Evolutionary conservation across 2,888 invertebrate genomes (phyloP).

Genomic region (Hirtodrosophila confusa): DNA sequence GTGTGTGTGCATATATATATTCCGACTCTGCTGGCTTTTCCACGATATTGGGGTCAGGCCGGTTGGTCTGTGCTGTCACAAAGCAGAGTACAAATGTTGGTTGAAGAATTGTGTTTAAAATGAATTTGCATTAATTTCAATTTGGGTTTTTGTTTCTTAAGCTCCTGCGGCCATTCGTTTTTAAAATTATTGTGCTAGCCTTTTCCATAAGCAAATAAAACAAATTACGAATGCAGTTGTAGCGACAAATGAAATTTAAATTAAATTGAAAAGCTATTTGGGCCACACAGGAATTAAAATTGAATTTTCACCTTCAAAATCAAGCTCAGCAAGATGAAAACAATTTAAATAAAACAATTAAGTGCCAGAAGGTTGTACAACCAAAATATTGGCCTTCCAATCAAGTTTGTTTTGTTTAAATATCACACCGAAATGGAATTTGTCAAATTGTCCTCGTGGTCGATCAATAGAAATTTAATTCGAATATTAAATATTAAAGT

Average conservation of each 20-base stretch:
- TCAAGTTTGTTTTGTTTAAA: neutral
- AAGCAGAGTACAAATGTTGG: constrained; percentile 58
- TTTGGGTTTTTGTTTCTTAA: constrained; percentile 42
- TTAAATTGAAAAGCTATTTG: constrained; percentile 55
- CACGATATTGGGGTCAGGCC: constrained; percentile 55
- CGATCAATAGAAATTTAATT: neutral
- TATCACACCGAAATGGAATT: constrained; percentile 4
- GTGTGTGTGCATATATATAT: constrained; percentile 15
- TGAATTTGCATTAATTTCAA: constrained; percentile 72
- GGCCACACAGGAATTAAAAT: constrained; percentile 53
- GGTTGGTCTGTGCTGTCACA: constrained; percentile 38
- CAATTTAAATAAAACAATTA: constrained; percentile 19
- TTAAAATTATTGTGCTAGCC: constrained; percentile 23
- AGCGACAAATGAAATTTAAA: constrained; percentile 35
- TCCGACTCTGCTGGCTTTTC: constrained; percentile 22
- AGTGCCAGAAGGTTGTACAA: neutral
- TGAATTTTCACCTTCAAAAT: constrained; percentile 40
- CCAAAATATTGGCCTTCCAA: neutral
- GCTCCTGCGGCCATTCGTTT: constrained; percentile 42
- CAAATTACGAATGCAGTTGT: constrained; percentile 8
- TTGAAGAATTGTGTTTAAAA: constrained; percentile 66
- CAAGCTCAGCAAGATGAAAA: constrained; percentile 8
- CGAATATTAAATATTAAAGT: no score
- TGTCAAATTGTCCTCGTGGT: neutral
- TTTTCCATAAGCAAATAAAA: constrained; percentile 9